Evolutionary conservation across 1,140 invertebrate genomes (phyloP), one percentile per base, ranked within the genome.

Genomic region (Heliconius hermathena): DNA sequence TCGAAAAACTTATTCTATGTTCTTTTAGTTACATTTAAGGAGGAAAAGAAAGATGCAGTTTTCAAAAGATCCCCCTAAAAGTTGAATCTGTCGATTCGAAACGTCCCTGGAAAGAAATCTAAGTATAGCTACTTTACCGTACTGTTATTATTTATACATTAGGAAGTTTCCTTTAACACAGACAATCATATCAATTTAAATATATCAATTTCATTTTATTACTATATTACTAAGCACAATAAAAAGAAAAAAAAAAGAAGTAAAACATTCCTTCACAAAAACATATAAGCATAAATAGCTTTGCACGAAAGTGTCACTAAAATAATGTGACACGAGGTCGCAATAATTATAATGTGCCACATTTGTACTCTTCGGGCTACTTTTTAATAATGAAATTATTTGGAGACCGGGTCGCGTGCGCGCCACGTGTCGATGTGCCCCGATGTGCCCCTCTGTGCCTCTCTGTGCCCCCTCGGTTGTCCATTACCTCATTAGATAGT

Each of bases 361-460:
- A 88, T 88, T 92, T 91, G 90, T 76, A 78, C 88, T 88, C 89
- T 83, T 92, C 91, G 91, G 89, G 87, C 88, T 91, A 82, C 84
- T 84, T 91, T 93, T 93, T 93, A 93, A 93, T 91, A 93, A 93
- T 94, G 87, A 93, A 92, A 94, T 94, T 90, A 94, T 91, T 90
- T 85, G 83, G 81, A 80, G 80, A 83, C 79, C 79, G 84, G 78
- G 78, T 90, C 91, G 89, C 88, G 91, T 90, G 90, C 74, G 71
- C 71, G 80, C 73, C 88, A 84, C 86, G 88, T 85, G 86, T 46
- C 87, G 72, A 60, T 83, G 81, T 81, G 80, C 73, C 87, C 87
- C 83, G 4, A 3, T 46, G 41, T 46, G 3, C 41, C 41, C 41
- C 41, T 46, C 41, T 46, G 9, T 41, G 38, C 38, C 38, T 8